Percentiles rank a stretch among this genome's conserved stretches.
Evolutionary conservation across 2,113 vertebrate genomes (phyloP).

Genomic region (Notarius quadriscutis): DNA sequence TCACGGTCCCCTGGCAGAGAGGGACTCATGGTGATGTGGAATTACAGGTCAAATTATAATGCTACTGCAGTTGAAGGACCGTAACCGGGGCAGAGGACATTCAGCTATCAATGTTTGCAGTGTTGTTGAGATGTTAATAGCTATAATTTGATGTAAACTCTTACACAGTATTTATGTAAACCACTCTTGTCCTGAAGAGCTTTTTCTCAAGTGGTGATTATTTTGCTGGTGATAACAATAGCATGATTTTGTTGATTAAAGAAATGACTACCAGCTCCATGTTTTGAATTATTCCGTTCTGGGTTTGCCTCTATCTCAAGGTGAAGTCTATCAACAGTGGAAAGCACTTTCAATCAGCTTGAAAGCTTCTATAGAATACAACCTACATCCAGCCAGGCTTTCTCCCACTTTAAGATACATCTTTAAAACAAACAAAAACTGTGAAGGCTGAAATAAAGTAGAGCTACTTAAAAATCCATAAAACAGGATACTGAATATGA

Average conservation of each 20-base stretch:
- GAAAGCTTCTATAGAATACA: conserved; percentile 11
- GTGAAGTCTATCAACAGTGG: conserved; percentile 16
- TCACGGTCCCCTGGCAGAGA: background rate
- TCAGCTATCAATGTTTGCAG: background rate
- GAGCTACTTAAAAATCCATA: conserved; percentile 11
- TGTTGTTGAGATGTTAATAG: background rate
- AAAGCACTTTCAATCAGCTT: conserved; percentile 10
- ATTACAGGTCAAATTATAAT: background rate
- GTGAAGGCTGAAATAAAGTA: background rate
- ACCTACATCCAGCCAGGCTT: background rate
- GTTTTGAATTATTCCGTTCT: background rate
- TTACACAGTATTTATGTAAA: background rate
- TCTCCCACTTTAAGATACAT: conserved; percentile 1
- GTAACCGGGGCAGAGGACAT: background rate
- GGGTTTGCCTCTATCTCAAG: background rate
- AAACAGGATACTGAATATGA: background rate
- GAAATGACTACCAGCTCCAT: background rate
- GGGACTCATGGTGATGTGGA: background rate
- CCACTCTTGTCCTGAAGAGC: background rate
- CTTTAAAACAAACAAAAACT: background rate
- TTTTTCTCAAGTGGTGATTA: background rate
- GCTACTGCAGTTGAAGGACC: background rate
- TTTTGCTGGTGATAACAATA: background rate
- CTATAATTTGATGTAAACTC: background rate
- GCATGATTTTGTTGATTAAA: background rate